phyloP scores from a whole-genome alignment of 1,140 invertebrate genomes.

The Popillia japonica region DNA sequence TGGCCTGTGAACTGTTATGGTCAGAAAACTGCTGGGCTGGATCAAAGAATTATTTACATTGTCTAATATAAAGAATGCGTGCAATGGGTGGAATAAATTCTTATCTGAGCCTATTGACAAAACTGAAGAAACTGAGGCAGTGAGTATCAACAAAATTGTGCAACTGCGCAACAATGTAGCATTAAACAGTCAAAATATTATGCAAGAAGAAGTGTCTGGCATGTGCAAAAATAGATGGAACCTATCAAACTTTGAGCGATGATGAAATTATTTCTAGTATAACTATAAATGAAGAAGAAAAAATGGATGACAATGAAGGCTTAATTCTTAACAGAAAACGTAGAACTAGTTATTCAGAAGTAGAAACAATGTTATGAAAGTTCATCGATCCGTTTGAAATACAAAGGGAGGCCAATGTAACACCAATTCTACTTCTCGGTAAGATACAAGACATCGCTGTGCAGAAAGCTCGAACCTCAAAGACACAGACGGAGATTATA shows the following conservation, averaged over 20 bases:
- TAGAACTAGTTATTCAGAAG: not conserved
- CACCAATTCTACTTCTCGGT: not conserved
- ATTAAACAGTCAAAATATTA: not conserved
- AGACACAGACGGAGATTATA: conserved; percentile 12
- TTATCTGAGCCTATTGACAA: too few relatives aligned
- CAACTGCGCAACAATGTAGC: too few relatives aligned
- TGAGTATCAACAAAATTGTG: not conserved
- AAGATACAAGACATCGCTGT: too few relatives aligned
- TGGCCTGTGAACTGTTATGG: too few relatives aligned
- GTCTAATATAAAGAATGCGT: too few relatives aligned
- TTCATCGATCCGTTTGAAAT: conserved; percentile 2
- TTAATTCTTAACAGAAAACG: not conserved
- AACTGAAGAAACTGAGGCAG: not conserved
- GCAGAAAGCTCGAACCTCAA: not conserved
- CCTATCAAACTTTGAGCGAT: too few relatives aligned
- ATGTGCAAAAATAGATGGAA: not conserved
- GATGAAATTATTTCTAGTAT: too few relatives aligned
- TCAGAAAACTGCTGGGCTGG: too few relatives aligned
- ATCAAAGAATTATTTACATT: too few relatives aligned
- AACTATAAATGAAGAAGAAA: not conserved
- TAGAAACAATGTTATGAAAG: not conserved
- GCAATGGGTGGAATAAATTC: too few relatives aligned
- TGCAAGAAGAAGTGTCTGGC: not conserved
- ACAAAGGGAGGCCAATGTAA: not conserved
- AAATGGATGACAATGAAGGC: not conserved